phyloP scores from a whole-genome alignment of 2,888 invertebrate genomes.

The Torymus texanus region DNA sequence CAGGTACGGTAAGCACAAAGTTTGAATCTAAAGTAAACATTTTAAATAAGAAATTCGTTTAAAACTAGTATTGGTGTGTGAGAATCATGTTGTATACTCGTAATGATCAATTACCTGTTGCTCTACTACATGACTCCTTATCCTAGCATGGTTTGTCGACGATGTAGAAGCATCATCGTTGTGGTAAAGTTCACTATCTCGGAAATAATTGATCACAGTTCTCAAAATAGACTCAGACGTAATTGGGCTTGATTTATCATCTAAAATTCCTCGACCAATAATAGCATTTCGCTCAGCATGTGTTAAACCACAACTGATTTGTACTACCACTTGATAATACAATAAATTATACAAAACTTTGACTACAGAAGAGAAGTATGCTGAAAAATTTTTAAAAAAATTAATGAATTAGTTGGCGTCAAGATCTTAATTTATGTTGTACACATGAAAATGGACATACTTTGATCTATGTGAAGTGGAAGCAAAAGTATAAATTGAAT shows the following conservation, averaged over 20 bases:
- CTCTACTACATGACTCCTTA: constrained; percentile 55
- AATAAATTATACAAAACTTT: constrained; percentile 91
- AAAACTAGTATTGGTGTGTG: too few relatives aligned
- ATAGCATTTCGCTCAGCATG: constrained; percentile 78
- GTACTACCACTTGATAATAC: constrained; percentile 91
- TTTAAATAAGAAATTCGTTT: not conserved
- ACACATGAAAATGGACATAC: constrained; percentile 75
- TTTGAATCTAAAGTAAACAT: constrained; percentile 79
- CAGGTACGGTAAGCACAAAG: constrained; percentile 88
- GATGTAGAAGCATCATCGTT: constrained; percentile 54
- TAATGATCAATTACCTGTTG: constrained; percentile 49
- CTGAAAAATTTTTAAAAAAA: constrained; percentile 76
- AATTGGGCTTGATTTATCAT: constrained; percentile 59
- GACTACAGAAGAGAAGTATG: constrained; percentile 91
- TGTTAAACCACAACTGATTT: constrained; percentile 83
- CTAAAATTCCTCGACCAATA: constrained; percentile 64
- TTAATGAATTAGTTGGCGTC: not conserved
- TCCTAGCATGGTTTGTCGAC: constrained; percentile 46
- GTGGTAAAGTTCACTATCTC: constrained; percentile 65
- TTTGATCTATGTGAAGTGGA: constrained; percentile 90
- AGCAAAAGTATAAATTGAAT: constrained; percentile 91
- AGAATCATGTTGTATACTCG: too few relatives aligned
- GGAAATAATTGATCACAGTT: constrained; percentile 67
- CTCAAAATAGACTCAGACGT: constrained; percentile 65
- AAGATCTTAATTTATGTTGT: not conserved